phyloP scores from a whole-genome alignment of 2,888 invertebrate genomes.

The Coremacera marginata region DNA sequence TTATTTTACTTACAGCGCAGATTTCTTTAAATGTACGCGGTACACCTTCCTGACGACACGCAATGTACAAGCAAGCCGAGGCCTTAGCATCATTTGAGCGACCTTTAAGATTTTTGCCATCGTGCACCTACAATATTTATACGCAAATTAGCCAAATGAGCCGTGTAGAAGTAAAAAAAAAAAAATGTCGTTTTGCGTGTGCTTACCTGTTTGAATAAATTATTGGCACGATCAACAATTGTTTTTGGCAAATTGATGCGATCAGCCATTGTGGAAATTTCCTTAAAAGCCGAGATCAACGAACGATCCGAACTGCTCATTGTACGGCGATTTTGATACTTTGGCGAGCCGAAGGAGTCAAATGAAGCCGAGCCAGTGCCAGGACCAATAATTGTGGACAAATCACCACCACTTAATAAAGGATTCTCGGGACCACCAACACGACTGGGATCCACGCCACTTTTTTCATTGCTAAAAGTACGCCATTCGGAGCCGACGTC shows the following conservation, averaged over 20 bases:
- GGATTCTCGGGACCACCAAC: slow-evolving; percentile 99
- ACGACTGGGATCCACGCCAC: slow-evolving; percentile 97
- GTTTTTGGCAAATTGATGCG: slow-evolving; percentile 96
- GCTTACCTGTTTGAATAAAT: slow-evolving; percentile 92
- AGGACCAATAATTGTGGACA: slow-evolving; percentile 94
- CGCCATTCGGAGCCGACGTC: slow-evolving; percentile 99
- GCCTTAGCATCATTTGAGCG: slow-evolving; percentile 98
- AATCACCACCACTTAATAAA: slow-evolving; percentile 92
- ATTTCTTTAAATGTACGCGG: slow-evolving; percentile 99
- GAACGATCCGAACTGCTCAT: slow-evolving; percentile 97
- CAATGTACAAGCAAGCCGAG: slow-evolving; percentile 98
- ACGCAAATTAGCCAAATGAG: no score
- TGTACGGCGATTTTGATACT: slow-evolving; percentile 80
- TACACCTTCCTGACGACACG: slow-evolving; percentile 98
- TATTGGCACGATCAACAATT: slow-evolving; percentile 96
- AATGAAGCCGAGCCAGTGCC: slow-evolving; percentile 85
- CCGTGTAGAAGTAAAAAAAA: no score
- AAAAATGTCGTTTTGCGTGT: not conserved
- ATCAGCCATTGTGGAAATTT: slow-evolving; percentile 98
- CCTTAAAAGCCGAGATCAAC: slow-evolving; percentile 94
- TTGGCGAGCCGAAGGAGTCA: slow-evolving; percentile 85
- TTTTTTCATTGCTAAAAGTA: slow-evolving; percentile 98
- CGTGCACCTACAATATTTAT: slow-evolving; percentile 76
- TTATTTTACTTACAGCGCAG: slow-evolving; percentile 98
- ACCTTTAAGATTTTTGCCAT: slow-evolving; percentile 95